These are phyloP conservation scores for Drosophila gunungcola DNA, from an alignment of 1,140 invertebrate species.

Conservation along the genomic window DNA sequence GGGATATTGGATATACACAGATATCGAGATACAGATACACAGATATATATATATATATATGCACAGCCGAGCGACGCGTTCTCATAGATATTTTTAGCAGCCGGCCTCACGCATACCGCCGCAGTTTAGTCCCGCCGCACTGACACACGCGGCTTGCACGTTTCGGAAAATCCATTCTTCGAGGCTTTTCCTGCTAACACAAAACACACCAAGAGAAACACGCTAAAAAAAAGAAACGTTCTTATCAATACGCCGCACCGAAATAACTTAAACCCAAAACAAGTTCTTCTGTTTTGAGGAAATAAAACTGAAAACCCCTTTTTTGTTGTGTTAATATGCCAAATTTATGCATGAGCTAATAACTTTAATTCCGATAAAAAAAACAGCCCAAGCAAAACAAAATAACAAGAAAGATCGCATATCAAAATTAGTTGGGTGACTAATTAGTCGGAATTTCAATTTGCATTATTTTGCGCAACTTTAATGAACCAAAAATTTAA, in stretches of 20 bases:
- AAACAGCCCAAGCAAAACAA: conserved; percentile 15
- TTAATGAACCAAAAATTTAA: conserved; percentile 60
- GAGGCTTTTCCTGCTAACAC: conserved; percentile 49
- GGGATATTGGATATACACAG: conserved; percentile 75
- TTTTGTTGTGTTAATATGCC: conserved; percentile 56
- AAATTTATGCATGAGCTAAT: conserved; percentile 72
- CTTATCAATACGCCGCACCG: conserved; percentile 30
- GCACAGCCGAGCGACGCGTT: conserved; percentile 46
- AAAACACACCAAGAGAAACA: conserved; percentile 2
- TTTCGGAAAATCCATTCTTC: conserved; percentile 65
- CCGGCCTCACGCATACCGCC: conserved; percentile 64
- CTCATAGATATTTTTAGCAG: conserved; percentile 81
- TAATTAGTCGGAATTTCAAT: conserved; percentile 76
- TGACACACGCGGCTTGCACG: conserved; percentile 78
- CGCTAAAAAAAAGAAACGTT: conserved; percentile 31
- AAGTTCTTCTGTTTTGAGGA: conserved; percentile 54
- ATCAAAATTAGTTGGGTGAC: conserved; percentile 61
- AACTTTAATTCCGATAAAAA: conserved; percentile 59
- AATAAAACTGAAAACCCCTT: conserved; percentile 53
- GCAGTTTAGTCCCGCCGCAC: conserved; percentile 27
- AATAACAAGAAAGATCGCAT: conserved; percentile 9
- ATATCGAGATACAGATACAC: conserved; percentile 38
- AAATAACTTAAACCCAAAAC: conserved; percentile 38
- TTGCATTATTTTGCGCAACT: conserved; percentile 37
- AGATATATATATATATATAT: conserved; percentile 45